Evolutionary conservation across 2,888 invertebrate genomes (phyloP).

Genomic region (Hypomecis atomaria): DNA sequence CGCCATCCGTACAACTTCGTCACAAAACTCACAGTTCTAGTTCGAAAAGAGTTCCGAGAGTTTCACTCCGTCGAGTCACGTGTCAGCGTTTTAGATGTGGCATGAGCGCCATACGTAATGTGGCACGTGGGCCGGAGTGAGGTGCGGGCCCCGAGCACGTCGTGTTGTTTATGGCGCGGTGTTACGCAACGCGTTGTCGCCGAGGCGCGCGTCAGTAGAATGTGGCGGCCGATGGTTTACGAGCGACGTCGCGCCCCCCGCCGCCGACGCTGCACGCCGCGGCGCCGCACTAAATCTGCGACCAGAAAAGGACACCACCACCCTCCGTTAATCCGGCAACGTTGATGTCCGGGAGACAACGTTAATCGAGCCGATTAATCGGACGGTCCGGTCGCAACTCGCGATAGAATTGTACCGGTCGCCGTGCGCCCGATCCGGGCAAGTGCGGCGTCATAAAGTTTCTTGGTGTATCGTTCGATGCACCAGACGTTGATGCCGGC

Average conservation of each 20-base stretch:
- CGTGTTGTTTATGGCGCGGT: conserved; percentile 81
- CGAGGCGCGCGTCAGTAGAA: conserved; percentile 84
- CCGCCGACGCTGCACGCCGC: conserved; percentile 80
- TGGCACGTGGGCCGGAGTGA: conserved; percentile 76
- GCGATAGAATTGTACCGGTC: conserved; percentile 78
- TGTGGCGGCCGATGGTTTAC: conserved; percentile 84
- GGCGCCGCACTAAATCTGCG: conserved; percentile 84
- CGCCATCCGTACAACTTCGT: conserved; percentile 78
- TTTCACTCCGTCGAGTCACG: conserved; percentile 80
- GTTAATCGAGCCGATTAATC: conserved; percentile 82
- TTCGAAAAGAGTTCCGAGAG: conserved; percentile 62
- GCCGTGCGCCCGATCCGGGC: conserved; percentile 75
- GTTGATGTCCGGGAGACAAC: conserved; percentile 78
- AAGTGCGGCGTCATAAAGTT: conserved; percentile 84
- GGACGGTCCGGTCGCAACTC: conserved; percentile 70
- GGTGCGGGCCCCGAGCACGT: conserved; percentile 73
- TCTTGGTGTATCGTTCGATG: conserved; percentile 84
- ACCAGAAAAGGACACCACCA: conserved; percentile 82
- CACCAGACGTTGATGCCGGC: conserved; percentile 81
- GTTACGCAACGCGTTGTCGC: conserved; percentile 84
- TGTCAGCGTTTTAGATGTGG: conserved; percentile 79
- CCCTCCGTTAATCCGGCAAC: conserved; percentile 79
- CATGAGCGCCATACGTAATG: conserved; percentile 82
- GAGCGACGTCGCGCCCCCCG: conserved; percentile 77
- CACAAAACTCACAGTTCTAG: conserved; percentile 79